phyloP scores from a whole-genome alignment of 1,140 invertebrate species.

The Potamilus streckersoni region DNA sequence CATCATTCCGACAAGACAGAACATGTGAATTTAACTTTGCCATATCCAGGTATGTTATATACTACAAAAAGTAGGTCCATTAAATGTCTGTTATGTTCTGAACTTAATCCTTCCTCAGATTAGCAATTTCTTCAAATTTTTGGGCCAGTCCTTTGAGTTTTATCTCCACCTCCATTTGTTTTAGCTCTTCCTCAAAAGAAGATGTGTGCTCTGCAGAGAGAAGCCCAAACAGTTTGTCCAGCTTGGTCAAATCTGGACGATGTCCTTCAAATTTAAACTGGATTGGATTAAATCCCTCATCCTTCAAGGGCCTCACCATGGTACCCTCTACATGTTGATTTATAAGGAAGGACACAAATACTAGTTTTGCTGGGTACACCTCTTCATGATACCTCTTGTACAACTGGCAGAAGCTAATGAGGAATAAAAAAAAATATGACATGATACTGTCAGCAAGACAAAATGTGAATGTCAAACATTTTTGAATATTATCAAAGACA shows the following conservation, averaged over 20 bases:
- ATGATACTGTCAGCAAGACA: background rate
- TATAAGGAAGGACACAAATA: slow-evolving; percentile 64
- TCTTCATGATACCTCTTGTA: slow-evolving; percentile 62
- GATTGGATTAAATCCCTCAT: slow-evolving; percentile 45
- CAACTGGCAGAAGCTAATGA: slow-evolving; percentile 50
- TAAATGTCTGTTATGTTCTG: too few species aligned
- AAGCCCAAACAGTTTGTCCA: slow-evolving; percentile 62
- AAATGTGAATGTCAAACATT: background rate
- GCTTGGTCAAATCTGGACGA: slow-evolving; percentile 63
- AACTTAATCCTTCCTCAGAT: too few species aligned
- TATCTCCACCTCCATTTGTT: slow-evolving; percentile 29
- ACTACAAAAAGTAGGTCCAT: too few species aligned
- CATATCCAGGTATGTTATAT: too few species aligned
- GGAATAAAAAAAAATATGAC: slow-evolving; percentile 10
- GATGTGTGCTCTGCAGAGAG: slow-evolving; percentile 43
- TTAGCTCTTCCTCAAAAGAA: slow-evolving; percentile 49
- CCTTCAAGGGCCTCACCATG: slow-evolving; percentile 52
- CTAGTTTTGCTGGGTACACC: slow-evolving; percentile 61
- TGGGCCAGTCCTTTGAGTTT: slow-evolving; percentile 32
- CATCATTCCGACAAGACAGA: too few species aligned
- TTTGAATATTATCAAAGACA: too few species aligned
- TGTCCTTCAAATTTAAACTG: slow-evolving; percentile 56
- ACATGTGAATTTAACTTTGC: too few species aligned
- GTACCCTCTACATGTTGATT: slow-evolving; percentile 55
- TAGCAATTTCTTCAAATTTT: slow-evolving; percentile 30